phyloP scores from a whole-genome alignment of 2,888 invertebrate species.

The Lycophotia porphyrea region DNA sequence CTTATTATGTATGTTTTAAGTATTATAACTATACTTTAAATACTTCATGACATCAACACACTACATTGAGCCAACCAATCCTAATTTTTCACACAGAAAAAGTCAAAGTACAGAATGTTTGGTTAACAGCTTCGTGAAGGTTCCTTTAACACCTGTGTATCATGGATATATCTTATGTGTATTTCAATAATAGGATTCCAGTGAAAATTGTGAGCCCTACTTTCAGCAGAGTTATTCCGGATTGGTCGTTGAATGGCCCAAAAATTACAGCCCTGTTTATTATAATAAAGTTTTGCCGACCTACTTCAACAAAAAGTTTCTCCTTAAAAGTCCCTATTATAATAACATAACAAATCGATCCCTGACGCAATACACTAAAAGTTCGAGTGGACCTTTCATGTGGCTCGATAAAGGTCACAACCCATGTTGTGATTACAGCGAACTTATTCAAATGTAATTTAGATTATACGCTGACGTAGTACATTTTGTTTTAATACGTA shows the following conservation, averaged over 20 bases:
- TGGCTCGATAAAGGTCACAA: conserved; percentile 58
- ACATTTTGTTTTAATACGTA: conserved; percentile 65
- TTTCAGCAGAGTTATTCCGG: neutral
- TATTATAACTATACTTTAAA: no score
- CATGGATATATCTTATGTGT: no score
- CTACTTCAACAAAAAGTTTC: neutral
- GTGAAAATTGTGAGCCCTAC: neutral
- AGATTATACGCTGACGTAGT: conserved; percentile 62
- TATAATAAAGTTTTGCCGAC: neutral
- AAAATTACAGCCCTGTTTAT: neutral
- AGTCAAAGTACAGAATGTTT: no score
- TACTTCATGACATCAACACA: no score
- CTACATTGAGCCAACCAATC: no score
- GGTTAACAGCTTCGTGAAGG: no score
- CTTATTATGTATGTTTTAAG: no score
- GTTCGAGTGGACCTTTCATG: conserved; percentile 44
- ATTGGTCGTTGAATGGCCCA: neutral
- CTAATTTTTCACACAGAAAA: no score
- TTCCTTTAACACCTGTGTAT: no score
- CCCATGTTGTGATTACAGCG: conserved; percentile 54
- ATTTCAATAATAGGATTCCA: no score
- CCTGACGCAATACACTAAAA: conserved; percentile 26
- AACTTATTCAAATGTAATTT: conserved; percentile 67
- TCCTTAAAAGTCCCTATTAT: conserved; percentile 12
- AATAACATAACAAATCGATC: conserved; percentile 48